Conservation (phyloP, 2,797 vertebrate genomes). For the Pangasius krempfi region DNA sequence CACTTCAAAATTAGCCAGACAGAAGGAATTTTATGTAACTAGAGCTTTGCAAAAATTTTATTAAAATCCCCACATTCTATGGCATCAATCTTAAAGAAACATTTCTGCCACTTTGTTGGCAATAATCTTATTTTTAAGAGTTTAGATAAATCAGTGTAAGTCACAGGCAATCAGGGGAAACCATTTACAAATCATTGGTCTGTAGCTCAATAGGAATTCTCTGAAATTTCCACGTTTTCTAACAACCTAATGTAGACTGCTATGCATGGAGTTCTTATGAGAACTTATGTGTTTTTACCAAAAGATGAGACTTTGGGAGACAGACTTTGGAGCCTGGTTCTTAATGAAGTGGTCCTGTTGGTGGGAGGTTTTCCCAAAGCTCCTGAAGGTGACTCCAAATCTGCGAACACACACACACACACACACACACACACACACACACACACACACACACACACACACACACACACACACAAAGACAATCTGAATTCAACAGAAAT, state of each 20-base stretch:
- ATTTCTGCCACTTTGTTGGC: neutral
- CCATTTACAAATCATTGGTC: neutral
- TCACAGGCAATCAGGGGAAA: neutral
- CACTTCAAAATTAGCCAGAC: neutral
- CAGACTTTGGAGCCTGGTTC: slow-evolving; percentile 56
- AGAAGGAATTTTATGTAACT: neutral
- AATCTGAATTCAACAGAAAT: neutral
- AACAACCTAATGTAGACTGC: neutral
- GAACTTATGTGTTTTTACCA: slow-evolving; percentile 58
- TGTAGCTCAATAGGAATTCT: neutral
- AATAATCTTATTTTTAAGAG: neutral
- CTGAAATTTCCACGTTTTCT: neutral
- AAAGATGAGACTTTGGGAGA: slow-evolving; percentile 56
- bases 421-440: neutral
- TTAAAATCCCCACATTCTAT: neutral
- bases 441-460: neutral
- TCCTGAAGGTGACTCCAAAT: slow-evolving; percentile 53
- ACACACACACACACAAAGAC: neutral
- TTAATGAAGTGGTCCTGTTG: slow-evolving; percentile 59
- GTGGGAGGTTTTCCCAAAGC: slow-evolving; percentile 55
- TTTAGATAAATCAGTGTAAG: neutral
- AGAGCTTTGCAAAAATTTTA: neutral
- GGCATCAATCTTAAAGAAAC: neutral
- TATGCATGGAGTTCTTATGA: neutral
- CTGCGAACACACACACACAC: slow-evolving; percentile 4